Evolutionary conservation across 2,888 invertebrate species (phyloP).

Genomic region (Serrognathus titanus): DNA sequence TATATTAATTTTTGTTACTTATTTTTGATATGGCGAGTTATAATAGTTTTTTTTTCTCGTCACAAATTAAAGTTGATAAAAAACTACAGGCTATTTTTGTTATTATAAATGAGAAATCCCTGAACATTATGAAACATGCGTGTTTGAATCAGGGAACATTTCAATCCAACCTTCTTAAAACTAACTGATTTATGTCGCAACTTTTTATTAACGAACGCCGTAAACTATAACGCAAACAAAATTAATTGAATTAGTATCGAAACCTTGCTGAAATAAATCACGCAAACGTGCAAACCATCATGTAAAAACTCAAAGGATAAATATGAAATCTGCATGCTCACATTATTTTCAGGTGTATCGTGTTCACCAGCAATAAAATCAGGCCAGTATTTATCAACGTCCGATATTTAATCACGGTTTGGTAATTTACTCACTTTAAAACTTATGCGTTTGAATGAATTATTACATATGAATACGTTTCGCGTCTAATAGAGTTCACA

Average conservation of each 20-base stretch:
- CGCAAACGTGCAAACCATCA: slow-evolving; percentile 21
- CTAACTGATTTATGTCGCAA: no score
- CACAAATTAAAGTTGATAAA: no score
- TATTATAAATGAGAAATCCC: no score
- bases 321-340: slow-evolving; percentile 41
- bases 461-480: slow-evolving; percentile 17
- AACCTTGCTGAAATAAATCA: slow-evolving; percentile 11
- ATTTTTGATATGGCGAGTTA: no score
- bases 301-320: slow-evolving; percentile 30
- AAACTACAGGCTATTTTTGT: no score
- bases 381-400: slow-evolving; percentile 43
- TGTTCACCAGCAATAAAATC: slow-evolving; percentile 42
- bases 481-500: background rate
- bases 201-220: no score
- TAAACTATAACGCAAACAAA: slow-evolving; percentile 6
- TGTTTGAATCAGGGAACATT: no score
- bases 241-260: slow-evolving; percentile 12
- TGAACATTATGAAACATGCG: no score
- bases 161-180: no score
- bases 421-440: slow-evolving; percentile 39
- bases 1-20: no score
- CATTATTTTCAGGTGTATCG: slow-evolving; percentile 35
- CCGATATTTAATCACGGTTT: slow-evolving; percentile 44
- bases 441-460: slow-evolving; percentile 21
- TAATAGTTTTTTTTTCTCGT: no score